phyloP scores from a whole-genome alignment of 2,888 invertebrate species.

The Ryuthela nishihirai region DNA sequence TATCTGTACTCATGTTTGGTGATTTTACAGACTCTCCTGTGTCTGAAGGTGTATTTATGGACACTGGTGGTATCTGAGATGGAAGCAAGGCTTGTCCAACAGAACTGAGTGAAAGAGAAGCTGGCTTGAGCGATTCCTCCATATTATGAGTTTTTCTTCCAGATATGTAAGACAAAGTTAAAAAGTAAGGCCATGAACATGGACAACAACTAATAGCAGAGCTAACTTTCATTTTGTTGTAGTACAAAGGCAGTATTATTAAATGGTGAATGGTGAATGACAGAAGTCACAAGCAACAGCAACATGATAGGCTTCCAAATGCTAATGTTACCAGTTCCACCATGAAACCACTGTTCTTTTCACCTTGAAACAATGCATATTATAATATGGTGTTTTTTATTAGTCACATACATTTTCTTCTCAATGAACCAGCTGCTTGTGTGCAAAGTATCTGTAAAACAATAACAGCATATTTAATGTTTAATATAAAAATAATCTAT shows the following conservation, averaged over 20 bases:
- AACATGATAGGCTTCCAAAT: conserved; percentile 24
- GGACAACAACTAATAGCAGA: conserved; percentile 34
- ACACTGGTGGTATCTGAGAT: conserved; percentile 27
- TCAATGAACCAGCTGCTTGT: too few relatives aligned
- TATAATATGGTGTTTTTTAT: too few relatives aligned
- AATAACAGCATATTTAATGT: too few relatives aligned
- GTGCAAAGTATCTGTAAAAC: too few relatives aligned
- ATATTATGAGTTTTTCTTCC: conserved; percentile 33
- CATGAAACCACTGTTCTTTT: conserved; percentile 28
- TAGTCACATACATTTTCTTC: too few relatives aligned
- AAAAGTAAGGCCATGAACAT: conserved; percentile 39
- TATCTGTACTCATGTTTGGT: conserved; percentile 39
- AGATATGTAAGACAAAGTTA: conserved; percentile 38
- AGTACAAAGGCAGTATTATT: too few relatives aligned
- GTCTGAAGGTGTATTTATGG: conserved; percentile 29
- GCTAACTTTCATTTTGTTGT: conserved; percentile 38
- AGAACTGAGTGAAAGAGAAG: conserved; percentile 28
- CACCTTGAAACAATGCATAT: conserved; percentile 34
- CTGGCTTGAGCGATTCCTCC: conserved; percentile 35
- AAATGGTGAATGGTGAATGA: conserved; percentile 8
- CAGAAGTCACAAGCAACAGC: conserved; percentile 14
- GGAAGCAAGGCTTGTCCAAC: conserved; percentile 19
- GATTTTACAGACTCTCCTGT: conserved; percentile 35
- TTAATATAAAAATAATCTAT: too few relatives aligned
- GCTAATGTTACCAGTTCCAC: conserved; percentile 6